phyloP scores from a whole-genome alignment of 2,797 vertebrate species.

The Gouania willdenowi region DNA sequence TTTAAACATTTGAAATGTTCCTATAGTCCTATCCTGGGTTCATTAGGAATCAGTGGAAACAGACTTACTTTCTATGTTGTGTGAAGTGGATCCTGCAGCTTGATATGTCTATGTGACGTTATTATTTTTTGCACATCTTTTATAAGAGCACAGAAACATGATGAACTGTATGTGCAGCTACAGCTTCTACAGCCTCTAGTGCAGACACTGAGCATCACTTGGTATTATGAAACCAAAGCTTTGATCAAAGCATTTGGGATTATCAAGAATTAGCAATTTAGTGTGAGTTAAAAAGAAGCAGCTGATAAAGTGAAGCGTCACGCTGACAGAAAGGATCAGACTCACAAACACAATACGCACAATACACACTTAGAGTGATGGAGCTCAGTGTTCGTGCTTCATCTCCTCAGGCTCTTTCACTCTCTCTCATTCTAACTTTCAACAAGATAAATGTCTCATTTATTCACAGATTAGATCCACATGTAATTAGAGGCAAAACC shows the following conservation, averaged over 20 bases:
- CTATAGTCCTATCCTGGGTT: no score
- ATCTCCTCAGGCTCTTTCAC: slow-evolving; percentile 30
- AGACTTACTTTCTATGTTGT: no score
- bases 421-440: slow-evolving; percentile 20
- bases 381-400: background rate
- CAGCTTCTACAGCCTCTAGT: slow-evolving; percentile 48
- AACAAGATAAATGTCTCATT: slow-evolving; percentile 27
- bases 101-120: no score
- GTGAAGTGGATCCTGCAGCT: no score
- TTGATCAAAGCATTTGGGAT: slow-evolving; percentile 69
- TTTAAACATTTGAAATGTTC: no score
- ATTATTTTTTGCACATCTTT: no score
- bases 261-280: slow-evolving; percentile 61
- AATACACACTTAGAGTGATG: slow-evolving; percentile 17
- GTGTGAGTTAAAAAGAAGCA: slow-evolving; percentile 55
- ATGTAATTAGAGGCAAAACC: slow-evolving; percentile 56
- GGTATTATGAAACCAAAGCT: slow-evolving; percentile 47
- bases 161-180: no score
- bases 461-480: slow-evolving; percentile 38
- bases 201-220: slow-evolving; percentile 52
- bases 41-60: no score
- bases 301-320: slow-evolving; percentile 55
- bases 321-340: slow-evolving; percentile 63
- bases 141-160: slow-evolving; percentile 29
- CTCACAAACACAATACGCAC: slow-evolving; percentile 47